Percentiles rank a stretch among this genome's conserved stretches.
Conservation (phyloP, 2,113 vertebrate genomes). For the Chloebia gouldiae region DNA sequence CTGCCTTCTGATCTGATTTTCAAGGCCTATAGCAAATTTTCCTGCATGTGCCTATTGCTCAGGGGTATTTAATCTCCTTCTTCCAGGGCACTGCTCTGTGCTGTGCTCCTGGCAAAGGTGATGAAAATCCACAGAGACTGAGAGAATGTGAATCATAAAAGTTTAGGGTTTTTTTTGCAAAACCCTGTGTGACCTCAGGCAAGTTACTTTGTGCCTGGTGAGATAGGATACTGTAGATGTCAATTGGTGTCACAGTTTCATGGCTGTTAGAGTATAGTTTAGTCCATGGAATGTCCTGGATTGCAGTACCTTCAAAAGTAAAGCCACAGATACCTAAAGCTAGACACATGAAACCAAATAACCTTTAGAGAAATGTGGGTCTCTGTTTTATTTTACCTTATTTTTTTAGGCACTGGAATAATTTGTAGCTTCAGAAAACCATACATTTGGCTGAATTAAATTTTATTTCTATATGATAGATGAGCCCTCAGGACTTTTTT, state of each 20-base stretch:
- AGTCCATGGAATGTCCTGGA: background rate
- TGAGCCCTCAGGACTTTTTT: background rate
- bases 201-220: background rate
- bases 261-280: background rate
- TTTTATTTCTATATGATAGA: background rate
- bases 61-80: background rate
- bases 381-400: background rate
- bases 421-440: background rate
- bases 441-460: background rate
- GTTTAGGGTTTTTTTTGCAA: accelerated
- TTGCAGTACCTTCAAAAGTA: background rate
- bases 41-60: background rate
- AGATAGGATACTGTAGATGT: background rate
- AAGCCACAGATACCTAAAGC: background rate
- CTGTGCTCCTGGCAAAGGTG: background rate
- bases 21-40: background rate
- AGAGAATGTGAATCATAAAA: background rate
- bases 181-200: background rate
- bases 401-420: background rate
- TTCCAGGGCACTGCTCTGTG: background rate
- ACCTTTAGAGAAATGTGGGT: background rate
- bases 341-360: background rate
- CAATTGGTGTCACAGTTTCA: background rate
- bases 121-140: background rate
- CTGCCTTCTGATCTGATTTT: background rate